Evolutionary conservation across 92 coral and sea anemone species (phyloP).

Genomic region (Phenganax stokvisi): DNA sequence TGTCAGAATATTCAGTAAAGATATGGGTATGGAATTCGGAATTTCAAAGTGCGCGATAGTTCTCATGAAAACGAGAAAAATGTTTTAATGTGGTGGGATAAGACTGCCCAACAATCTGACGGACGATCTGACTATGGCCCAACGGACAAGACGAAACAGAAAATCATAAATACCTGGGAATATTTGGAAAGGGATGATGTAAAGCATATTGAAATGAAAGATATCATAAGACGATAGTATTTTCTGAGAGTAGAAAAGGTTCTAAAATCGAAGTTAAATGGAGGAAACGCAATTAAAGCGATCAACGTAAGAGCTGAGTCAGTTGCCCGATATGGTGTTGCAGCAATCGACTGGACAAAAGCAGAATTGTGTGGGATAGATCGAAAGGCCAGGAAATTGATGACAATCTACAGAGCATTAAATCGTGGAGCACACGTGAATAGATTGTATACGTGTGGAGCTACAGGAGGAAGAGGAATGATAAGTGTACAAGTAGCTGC

Average conservation of each 20-base stretch:
- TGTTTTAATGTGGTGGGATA: slow-evolving; percentile 21
- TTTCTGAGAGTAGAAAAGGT: slow-evolving; percentile 38
- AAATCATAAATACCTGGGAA: slow-evolving; percentile 27
- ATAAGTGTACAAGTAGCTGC: too few species aligned
- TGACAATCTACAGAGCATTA: too few species aligned
- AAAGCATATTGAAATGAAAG: slow-evolving; percentile 26
- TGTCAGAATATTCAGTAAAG: slow-evolving; percentile 8
- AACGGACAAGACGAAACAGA: not conserved
- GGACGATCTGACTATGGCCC: too few species aligned
- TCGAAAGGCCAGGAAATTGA: not conserved
- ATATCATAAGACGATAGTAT: slow-evolving; percentile 27
- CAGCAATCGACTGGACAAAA: slow-evolving; percentile 24
- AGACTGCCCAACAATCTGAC: not conserved
- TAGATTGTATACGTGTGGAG: too few species aligned
- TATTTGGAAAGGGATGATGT: not conserved
- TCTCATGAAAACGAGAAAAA: slow-evolving; percentile 30
- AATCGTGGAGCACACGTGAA: too few species aligned
- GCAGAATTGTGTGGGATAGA: slow-evolving; percentile 33
- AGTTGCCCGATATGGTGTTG: slow-evolving; percentile 41
- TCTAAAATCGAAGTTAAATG: slow-evolving; percentile 32
- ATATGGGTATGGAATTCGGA: slow-evolving; percentile 27
- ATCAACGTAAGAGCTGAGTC: slow-evolving; percentile 42
- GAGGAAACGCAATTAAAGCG: slow-evolving; percentile 32
- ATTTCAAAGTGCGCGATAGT: slow-evolving; percentile 14
- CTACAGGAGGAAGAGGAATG: too few species aligned